Conservation (phyloP, 2,113 vertebrate genomes). For the Tetrao urogallus region DNA sequence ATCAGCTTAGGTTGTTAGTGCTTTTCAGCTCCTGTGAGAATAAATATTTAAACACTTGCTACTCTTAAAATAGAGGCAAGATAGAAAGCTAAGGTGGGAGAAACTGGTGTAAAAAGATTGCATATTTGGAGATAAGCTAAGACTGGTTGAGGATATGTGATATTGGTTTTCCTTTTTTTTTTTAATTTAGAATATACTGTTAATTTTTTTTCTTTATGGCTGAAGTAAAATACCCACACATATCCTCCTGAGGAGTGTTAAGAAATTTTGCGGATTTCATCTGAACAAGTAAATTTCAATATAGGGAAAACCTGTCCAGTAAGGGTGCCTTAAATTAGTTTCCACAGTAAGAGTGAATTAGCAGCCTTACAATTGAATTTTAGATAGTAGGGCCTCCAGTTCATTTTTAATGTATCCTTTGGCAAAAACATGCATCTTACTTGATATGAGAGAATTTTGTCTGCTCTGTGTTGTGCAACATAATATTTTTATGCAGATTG, state of each 20-base stretch:
- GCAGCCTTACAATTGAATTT: neutral
- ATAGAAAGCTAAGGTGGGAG: neutral
- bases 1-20: neutral
- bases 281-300: neutral
- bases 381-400: neutral
- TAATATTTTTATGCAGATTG: slow-evolving; percentile 1
- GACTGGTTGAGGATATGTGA: neutral
- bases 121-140: neutral
- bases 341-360: neutral
- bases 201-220: neutral
- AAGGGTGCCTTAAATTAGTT: neutral
- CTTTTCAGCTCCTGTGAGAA: neutral
- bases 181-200: neutral
- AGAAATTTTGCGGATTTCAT: neutral
- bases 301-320: neutral
- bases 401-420: neutral
- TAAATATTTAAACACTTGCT: neutral
- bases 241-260: neutral
- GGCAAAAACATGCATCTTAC: neutral
- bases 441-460: neutral
- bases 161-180: neutral
- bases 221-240: neutral
- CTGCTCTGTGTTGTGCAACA: neutral
- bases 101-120: neutral
- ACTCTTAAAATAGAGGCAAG: neutral